These are phyloP conservation scores for Tilapia sparmanii DNA, from an alignment of 2,113 vertebrate genomes.

Conservation along the genomic window DNA sequence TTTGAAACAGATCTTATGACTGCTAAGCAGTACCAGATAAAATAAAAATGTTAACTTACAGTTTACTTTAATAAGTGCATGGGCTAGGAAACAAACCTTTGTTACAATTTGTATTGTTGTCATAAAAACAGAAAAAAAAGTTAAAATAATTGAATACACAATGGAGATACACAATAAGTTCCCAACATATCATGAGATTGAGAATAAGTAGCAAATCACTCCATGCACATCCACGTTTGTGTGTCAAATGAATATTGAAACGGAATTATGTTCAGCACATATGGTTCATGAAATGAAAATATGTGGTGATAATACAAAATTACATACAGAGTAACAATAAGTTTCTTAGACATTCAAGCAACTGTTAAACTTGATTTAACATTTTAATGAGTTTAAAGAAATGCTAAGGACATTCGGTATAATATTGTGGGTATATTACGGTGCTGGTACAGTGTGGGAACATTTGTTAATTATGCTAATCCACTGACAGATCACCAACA, in stretches of 20 bases:
- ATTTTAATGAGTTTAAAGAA: neutral
- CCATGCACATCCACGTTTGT: neutral
- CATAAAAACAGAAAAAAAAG: neutral
- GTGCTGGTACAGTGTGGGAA: neutral
- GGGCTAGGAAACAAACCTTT: neutral
- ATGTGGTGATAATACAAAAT: neutral
- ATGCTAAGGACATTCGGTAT: neutral
- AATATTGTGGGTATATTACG: neutral
- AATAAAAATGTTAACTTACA: neutral
- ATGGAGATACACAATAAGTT: neutral
- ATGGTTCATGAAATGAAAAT: neutral
- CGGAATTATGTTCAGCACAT: neutral
- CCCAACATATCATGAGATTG: neutral
- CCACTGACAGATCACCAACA: neutral
- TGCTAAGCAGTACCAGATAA: neutral
- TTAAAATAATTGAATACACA: neutral
- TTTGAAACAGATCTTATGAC: neutral
- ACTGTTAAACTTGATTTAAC: neutral
- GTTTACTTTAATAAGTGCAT: neutral
- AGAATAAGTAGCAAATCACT: neutral
- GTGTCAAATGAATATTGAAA: neutral
- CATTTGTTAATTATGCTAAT: neutral
- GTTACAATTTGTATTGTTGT: neutral
- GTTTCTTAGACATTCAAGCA: neutral
- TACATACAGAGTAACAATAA: neutral